Percentiles rank a stretch among this genome's conserved stretches.
Evolutionary conservation across 2,888 invertebrate species (phyloP).

Genomic region (Oasisia sp.): DNA sequence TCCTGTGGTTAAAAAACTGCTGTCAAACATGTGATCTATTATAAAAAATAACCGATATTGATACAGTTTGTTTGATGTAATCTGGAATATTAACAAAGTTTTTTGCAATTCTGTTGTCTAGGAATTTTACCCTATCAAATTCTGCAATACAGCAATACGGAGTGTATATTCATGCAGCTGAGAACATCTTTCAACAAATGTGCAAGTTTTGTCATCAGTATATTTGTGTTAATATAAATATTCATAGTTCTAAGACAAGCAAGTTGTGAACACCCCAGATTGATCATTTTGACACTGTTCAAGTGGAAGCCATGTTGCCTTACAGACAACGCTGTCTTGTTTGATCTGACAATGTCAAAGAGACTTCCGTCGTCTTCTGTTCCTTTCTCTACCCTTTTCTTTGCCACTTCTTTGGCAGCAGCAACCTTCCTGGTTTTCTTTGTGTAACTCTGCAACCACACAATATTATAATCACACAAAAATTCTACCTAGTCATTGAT

Average conservation of each 20-base stretch:
- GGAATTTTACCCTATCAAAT: too few species aligned
- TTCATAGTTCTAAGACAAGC: neutral
- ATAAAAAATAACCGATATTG: too few species aligned
- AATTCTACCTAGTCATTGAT: neutral
- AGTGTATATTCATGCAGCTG: neutral
- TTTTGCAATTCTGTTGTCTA: too few species aligned
- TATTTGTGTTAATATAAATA: neutral
- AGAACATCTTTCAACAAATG: neutral
- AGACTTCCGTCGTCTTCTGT: constrained; percentile 53
- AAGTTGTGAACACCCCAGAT: neutral
- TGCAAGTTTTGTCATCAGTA: neutral
- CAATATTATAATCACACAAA: neutral
- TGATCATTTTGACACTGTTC: neutral
- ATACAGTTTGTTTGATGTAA: too few species aligned
- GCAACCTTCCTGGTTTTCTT: constrained; percentile 25
- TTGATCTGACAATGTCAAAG: constrained; percentile 62
- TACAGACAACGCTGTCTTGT: constrained; percentile 60
- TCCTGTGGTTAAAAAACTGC: too few species aligned
- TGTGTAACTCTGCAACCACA: neutral
- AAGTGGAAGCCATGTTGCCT: constrained; percentile 19
- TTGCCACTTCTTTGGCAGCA: neutral
- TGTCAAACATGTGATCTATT: too few species aligned
- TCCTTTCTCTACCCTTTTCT: constrained; percentile 31
- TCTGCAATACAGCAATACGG: too few species aligned
- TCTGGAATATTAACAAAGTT: too few species aligned